These are phyloP conservation scores for Myzus persicae DNA, from an alignment of 1,140 invertebrate genomes.

Conservation along the genomic window DNA sequence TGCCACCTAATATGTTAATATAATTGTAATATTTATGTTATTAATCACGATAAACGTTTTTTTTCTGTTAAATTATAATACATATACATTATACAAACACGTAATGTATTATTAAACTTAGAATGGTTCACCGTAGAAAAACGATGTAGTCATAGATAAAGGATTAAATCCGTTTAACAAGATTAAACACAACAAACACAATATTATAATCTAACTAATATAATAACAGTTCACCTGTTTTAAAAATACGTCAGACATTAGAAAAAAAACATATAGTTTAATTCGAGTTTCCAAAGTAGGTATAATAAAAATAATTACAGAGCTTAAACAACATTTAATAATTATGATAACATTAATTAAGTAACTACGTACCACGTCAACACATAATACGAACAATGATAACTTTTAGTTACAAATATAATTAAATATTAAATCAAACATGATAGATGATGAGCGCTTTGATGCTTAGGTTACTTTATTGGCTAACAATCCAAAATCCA, in stretches of 20 bases:
- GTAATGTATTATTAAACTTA: neutral
- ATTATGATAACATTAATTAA: conserved; percentile 5
- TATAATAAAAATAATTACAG: neutral
- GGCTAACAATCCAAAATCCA: neutral
- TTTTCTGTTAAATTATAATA: too few relatives aligned
- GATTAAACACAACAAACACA: neutral
- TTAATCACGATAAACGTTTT: neutral
- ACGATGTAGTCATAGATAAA: neutral
- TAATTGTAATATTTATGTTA: neutral
- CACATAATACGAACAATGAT: neutral
- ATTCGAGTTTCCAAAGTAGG: neutral
- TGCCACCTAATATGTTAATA: neutral
- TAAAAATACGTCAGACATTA: neutral
- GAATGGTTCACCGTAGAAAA: neutral
- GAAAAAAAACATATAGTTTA: neutral
- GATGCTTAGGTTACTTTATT: too few relatives aligned
- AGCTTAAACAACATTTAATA: neutral
- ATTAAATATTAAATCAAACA: neutral
- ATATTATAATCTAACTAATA: neutral
- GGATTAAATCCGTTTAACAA: conserved; percentile 14
- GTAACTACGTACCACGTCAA: neutral
- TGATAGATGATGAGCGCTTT: neutral
- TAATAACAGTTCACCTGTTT: neutral
- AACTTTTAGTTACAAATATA: neutral
- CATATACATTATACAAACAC: too few relatives aligned